Evolutionary conservation across 2,888 invertebrate genomes (phyloP), one percentile per base, ranked within the genome.

Genomic region (Drosophila borborema): DNA sequence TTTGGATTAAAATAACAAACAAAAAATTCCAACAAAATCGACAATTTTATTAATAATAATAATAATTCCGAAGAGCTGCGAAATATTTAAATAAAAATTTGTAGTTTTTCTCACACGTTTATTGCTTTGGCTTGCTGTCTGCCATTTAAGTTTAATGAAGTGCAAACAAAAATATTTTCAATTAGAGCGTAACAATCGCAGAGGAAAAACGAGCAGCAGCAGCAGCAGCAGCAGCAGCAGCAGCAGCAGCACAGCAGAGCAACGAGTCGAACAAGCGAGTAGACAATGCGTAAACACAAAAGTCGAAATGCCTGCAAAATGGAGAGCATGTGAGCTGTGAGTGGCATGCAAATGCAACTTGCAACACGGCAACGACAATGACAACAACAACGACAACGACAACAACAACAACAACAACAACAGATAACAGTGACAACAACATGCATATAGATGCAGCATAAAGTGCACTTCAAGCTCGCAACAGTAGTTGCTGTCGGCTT

Each of bases 151-250:
- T 82, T 86, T 90, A 90, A 86, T 86, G 89, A 86, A 86, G 90
- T 90, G 85, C 86, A 90, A 90, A 86, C 81, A 88, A 75, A 86
- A 86, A 88, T 82, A 80, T 86, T 90, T 86, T 90, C 85, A 86
- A 86, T 86, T 86, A 86, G 90, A 74, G 61, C 31, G 58, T 69
- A 80, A 68, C 71, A 73, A 75, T 56, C 41, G 45, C 54, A 55
- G 74, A 65, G 59, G 38, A 49, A 51, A 67, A 36, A 56, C 1
- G 38, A 51, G 58, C 43, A 46, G 16, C 18, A 43, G 43, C 41
- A 18, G 10, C 41, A 23, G 23, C 23, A 23, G 23, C n/a, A n/a
- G n/a, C 2, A 23, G 23, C 23, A 23, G 2, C 28, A 28, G 28
- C 28, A 43, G 43, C 18, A 18, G 10, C 41, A 41, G n/a, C 12